Percentiles rank a stretch among this genome's conserved stretches.
These are phyloP conservation scores for Caenorhabditis imperialis DNA, from an alignment of 2,888 invertebrate species.

Conservation along the genomic window DNA sequence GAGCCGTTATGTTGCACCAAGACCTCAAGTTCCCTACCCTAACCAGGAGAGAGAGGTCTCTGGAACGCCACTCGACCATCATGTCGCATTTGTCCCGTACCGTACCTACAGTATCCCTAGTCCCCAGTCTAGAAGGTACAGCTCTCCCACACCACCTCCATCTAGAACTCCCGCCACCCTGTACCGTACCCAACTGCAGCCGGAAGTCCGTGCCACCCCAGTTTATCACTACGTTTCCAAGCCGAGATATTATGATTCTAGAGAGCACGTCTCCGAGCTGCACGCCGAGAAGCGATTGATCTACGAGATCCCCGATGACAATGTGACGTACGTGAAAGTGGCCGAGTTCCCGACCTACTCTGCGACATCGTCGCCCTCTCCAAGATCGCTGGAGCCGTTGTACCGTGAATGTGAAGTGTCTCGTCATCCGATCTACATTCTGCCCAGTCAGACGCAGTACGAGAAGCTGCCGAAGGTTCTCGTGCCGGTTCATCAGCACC, in stretches of 20 bases:
- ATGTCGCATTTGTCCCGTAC: background rate
- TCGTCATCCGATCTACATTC: conserved; percentile 14
- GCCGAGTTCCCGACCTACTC: conserved; percentile 14
- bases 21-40: background rate
- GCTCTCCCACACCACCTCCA: background rate
- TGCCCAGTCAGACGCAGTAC: conserved; percentile 15
- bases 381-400: background rate
- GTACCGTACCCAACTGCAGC: background rate
- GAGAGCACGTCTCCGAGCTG: conserved; percentile 24
- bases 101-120: conserved; percentile 3
- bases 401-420: conserved; percentile 31
- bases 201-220: background rate
- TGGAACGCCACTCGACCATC: background rate
- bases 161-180: background rate
- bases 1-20: background rate
- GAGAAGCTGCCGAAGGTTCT: background rate
- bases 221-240: background rate
- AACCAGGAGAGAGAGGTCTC: background rate
- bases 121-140: background rate
- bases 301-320: conserved; percentile 20
- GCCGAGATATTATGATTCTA: background rate
- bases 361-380: conserved; percentile 8
- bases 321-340: conserved; percentile 28
- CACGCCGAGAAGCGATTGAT: conserved; percentile 50
- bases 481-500: background rate